Conservation (phyloP, 2,113 vertebrate species). For the Callaeas wilsoni region DNA sequence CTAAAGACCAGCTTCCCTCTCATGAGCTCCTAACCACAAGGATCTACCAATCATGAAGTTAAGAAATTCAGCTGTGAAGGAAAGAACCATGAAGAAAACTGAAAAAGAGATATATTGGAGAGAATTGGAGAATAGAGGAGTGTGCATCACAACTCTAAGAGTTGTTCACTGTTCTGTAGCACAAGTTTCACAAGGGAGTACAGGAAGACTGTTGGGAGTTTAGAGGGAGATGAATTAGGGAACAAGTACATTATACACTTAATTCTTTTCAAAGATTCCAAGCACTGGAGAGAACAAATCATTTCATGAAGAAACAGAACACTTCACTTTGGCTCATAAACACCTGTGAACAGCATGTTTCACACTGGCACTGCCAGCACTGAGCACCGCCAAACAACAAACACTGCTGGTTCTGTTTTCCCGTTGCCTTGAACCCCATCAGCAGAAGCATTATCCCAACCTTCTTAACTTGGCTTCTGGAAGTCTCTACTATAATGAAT, state of each 20-base stretch:
- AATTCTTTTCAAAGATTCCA: slow-evolving; percentile 28
- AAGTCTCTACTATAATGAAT: slow-evolving; percentile 23
- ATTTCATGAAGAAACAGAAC: slow-evolving; percentile 25
- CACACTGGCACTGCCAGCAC: slow-evolving; percentile 8
- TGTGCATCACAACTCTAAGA: neutral
- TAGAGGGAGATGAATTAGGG: neutral
- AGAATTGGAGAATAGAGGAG: neutral
- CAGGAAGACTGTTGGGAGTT: neutral
- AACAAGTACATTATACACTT: neutral
- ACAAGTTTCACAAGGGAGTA: fast-evolving
- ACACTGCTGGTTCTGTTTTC: slow-evolving; percentile 45
- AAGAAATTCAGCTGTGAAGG: neutral
- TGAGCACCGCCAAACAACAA: slow-evolving; percentile 9
- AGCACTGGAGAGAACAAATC: neutral
- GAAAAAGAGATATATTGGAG: neutral
- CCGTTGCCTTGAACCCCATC: neutral
- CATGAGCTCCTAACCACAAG: neutral
- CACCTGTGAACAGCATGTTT: slow-evolving; percentile 55
- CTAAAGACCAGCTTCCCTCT: neutral
- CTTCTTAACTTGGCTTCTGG: slow-evolving; percentile 39
- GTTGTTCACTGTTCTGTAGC: neutral
- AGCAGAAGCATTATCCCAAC: slow-evolving; percentile 35
- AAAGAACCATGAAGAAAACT: neutral
- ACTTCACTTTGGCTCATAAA: slow-evolving; percentile 25
- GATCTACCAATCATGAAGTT: neutral